Conservation (phyloP, 2,113 vertebrate genomes). For the Eretmochelys imbricata region DNA sequence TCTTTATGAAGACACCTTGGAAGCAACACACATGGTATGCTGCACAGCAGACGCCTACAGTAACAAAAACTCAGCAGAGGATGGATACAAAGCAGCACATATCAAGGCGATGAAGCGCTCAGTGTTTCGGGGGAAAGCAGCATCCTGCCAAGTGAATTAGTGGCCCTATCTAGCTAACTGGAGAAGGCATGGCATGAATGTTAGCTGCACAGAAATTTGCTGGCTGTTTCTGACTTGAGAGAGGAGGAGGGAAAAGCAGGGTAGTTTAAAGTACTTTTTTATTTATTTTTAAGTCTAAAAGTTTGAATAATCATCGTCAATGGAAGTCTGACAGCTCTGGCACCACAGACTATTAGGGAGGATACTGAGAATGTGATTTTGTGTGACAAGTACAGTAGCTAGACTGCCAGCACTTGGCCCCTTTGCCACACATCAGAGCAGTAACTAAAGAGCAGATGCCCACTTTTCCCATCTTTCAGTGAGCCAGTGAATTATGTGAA, state of each 20-base stretch:
- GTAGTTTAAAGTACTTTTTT: background rate
- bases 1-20: constrained; percentile 12
- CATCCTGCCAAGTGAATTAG: background rate
- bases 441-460: background rate
- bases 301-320: background rate
- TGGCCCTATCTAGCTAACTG: background rate
- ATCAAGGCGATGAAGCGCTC: background rate
- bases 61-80: background rate
- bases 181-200: background rate
- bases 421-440: background rate
- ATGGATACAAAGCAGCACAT: background rate
- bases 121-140: background rate
- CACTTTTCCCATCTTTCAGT: background rate
- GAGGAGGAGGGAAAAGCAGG: background rate
- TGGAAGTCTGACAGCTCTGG: background rate
- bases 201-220: background rate
- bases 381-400: background rate
- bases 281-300: background rate
- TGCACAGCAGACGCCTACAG: background rate
- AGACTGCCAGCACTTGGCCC: background rate
- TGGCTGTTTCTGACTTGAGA: background rate
- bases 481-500: background rate
- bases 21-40: background rate
- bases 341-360: background rate
- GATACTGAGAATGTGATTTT: background rate